Evolutionary conservation across 2,113 vertebrate species (phyloP), one percentile per base, ranked within the genome.

Genomic region (Labeo catla): DNA sequence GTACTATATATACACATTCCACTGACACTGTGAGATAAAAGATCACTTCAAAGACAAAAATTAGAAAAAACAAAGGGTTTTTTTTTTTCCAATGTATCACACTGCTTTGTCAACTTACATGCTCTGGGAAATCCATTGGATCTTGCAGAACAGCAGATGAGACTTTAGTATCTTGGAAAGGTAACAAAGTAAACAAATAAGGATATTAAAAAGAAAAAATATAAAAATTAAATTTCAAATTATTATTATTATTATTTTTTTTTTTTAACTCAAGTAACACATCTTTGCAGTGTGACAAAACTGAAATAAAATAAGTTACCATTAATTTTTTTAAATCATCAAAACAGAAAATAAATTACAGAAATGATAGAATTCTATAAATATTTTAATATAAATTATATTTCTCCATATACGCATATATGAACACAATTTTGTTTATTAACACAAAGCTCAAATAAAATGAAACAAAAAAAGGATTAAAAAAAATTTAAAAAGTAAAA

Each of bases 51-150:
- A 28, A 19, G 36, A 57, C 28, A 57, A 47, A 59, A 68, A 52
- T 8, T 6, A 47, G 21, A 54, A 39, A 1, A 47, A 0, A 3
- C n/a, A 63, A 19, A 39, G 1, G 1, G 57, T 16, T 9, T 7
- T 59, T 21, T 21, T 57, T 59, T 70, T 43, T 28, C 2, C 2
- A 28, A 19, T 4, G 36, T 10, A 72, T 21, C 7, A 68, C 39
- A 39, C 8, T 43, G 0, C 68, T 43, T 21, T 0, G 8, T 16
- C 8, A 63, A 52, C 4, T 93, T 88, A 95, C 95, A 12, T 95
- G 94, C 72, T 93, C 57, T 52, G 70, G 79, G 83, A 95, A 93
- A 85, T 95, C 90, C 61, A 86, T 28, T 0, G 93, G 92, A 86
- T 91, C 65, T 2, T 87, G 10, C 1, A 72, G 85, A 73, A 81